Conservation (phyloP, 2,888 invertebrate genomes). For the Caradrina kadenii region DNA sequence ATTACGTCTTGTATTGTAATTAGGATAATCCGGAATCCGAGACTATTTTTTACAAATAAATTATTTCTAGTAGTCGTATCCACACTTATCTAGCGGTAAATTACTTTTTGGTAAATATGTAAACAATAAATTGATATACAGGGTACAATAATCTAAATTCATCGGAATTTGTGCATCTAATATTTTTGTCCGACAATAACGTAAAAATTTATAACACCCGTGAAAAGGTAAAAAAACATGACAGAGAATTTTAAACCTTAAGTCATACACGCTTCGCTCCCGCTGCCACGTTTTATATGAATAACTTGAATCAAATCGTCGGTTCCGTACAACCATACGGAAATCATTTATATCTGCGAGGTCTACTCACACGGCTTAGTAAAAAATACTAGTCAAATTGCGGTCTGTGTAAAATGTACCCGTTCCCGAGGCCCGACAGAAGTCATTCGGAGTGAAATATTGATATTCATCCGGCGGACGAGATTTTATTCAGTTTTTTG, state of each 20-base stretch:
- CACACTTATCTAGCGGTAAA: too few species aligned
- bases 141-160: too few species aligned
- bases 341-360: constrained; percentile 12
- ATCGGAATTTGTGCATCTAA: too few species aligned
- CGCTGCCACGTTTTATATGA: not conserved
- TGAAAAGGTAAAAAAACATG: too few species aligned
- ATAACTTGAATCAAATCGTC: constrained; percentile 26
- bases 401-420: constrained; percentile 19
- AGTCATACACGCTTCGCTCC: not conserved
- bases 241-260: too few species aligned
- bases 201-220: not conserved
- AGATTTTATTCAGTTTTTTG: constrained; percentile 51
- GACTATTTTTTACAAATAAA: too few species aligned
- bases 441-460: constrained; percentile 54
- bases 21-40: too few species aligned
- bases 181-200: not conserved
- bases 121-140: too few species aligned
- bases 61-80: too few species aligned
- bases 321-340: not conserved
- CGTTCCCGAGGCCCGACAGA: constrained; percentile 10
- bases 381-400: constrained; percentile 30
- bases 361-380: constrained; percentile 10
- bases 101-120: too few species aligned
- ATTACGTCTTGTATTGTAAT: too few species aligned
- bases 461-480: constrained; percentile 26